Conservation (phyloP, 2,797 vertebrate species). For the Rhincodon typus region DNA sequence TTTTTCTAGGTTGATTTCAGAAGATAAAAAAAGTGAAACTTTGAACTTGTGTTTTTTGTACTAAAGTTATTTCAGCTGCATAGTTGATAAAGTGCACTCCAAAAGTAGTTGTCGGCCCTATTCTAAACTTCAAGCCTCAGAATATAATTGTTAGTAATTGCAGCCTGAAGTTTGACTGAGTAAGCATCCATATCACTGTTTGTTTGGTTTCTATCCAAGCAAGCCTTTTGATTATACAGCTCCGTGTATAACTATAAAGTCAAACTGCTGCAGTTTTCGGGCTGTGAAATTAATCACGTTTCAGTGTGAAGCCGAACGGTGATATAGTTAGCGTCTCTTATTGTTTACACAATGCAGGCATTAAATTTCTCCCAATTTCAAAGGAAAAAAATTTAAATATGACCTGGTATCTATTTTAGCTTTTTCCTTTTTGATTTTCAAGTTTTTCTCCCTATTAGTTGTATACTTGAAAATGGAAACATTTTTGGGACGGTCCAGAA, state of each 20-base stretch:
- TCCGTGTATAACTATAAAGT: too few species aligned
- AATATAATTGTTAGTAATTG: neutral
- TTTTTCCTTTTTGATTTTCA: neutral
- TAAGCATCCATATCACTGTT: neutral
- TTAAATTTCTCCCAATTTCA: neutral
- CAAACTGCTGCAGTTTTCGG: neutral
- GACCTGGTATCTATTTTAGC: neutral
- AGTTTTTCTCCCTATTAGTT: neutral
- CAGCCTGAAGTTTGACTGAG: neutral
- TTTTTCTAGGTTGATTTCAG: neutral
- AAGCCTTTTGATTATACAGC: neutral
- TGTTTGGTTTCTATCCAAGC: neutral
- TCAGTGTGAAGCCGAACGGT: neutral
- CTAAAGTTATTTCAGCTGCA: neutral
- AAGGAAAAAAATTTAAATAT: neutral
- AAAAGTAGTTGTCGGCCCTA: neutral
- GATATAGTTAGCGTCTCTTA: neutral
- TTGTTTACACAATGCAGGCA: too few species aligned
- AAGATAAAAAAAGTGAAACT: neutral
- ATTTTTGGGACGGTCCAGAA: neutral
- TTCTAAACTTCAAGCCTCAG: neutral
- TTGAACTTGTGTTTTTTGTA: neutral
- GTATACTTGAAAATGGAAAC: neutral
- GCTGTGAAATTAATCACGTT: neutral
- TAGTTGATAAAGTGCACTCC: too few species aligned